Evolutionary conservation across 2,113 vertebrate species (phyloP), one percentile per base, ranked within the genome.

Genomic region (Coregonus clupeaformis): DNA sequence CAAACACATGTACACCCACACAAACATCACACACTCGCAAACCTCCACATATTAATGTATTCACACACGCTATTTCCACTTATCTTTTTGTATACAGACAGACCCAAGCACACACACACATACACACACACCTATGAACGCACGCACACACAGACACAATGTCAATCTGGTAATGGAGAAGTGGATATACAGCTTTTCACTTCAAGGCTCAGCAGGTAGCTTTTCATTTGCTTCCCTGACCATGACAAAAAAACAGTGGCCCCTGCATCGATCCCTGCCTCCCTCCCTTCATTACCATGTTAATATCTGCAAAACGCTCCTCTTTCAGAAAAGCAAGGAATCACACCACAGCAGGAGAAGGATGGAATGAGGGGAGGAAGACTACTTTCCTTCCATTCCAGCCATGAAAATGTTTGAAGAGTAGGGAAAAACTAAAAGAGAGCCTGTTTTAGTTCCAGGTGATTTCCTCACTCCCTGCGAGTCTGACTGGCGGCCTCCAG

Each of bases 231-330:
- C 76, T 78, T 32, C 80, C 29, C 22, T 78, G 69, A 83, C 85
- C 70, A 60, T 68, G 80, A 74, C 82, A 79, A 77, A 86, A 78
- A 73, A 30, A 36, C 71, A 52, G 62, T 14, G 49, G 16, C 16
- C 49, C 49, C 49, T 18, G 49, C 16, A 52, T 5, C 16, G 16
- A 52, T 77, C 80, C 83, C 75, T 57, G 67, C 52, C 66, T 7
- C 81, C 74, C 73, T 81, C 74, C 81, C 60, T 29, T 78, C 83
- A 82, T 87, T 86, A 81, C 78, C 69, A 89, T 85, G 78, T 65
- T 84, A 82, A 87, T 87, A 84, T 81, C 74, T 75, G 55, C 79
- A 82, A 73, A 83, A 84, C 55, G 30, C 49, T 78, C 75, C 77
- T 77, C 73, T 71, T 67, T 70, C 59, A 69, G 32, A 25, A 47